Base-by-base conservation (phyloP, 2,113 vertebrate species). In the Corapipo altera region DNA sequence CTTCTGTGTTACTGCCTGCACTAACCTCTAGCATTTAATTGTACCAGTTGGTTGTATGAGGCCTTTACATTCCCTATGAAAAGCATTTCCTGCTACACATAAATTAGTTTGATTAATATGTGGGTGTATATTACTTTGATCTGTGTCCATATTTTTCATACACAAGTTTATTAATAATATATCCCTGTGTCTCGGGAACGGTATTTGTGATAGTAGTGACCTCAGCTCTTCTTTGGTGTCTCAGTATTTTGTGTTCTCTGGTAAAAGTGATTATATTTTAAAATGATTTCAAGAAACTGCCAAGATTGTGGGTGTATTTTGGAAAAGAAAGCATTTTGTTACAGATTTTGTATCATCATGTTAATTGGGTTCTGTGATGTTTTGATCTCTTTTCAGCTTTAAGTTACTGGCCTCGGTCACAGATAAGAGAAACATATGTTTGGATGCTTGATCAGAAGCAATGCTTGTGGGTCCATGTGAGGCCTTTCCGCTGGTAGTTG, bases 381-480 rank as follows among this genome's bases (percentile, higher is more conserved):
- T 89, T 49, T 77, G 61, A 37, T 61, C 27, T 62, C 58, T 49
- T 84, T n/a, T 62, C 44, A 73, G 85, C 62, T 66, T 1, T 70
- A 52, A 74, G 22, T 67, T 93, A 55, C 11, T 87, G 62, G 37
- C 23, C 39, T 69, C 61, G 32, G 69, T 73, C 35, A 61, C 55
- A 66, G 73, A 32, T 18, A 43, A 72, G 57, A 81, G 66, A 22
- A 94, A 12, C 24, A 26, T 21, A 17, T 51, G 14, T 19, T 21
- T 35, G 20, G 59, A 35, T 3, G 1, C 57, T 75, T 49, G 43
- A 57, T 33, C 12, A 64, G 74, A 54, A 89, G 70, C 32, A 5
- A 4, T 32, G 51, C 44, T 66, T 2, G 2, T 39, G 37, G 41
- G 28, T 64, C 24, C 2, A 0, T 5, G 15, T 41, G 69, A n/a